Conservation (phyloP, 64 coral and sea anemone species). For the Montipora foliosa region DNA sequence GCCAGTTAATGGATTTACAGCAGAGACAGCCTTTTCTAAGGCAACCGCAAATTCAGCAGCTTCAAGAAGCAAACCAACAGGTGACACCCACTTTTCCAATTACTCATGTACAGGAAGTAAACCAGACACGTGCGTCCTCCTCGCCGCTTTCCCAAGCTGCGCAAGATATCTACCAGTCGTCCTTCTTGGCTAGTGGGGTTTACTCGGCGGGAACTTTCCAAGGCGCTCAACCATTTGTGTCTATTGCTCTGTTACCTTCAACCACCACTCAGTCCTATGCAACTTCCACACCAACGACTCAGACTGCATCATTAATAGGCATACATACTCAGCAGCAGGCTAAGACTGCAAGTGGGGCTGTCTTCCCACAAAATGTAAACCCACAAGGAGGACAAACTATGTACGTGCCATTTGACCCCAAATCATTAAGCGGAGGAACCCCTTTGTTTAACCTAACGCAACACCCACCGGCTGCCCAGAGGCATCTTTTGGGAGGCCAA, state of each 20-base stretch:
- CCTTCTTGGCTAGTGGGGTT: constrained; percentile 58
- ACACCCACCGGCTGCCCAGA: constrained; percentile 74
- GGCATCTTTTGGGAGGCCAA: constrained; percentile 60
- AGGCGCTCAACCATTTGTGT: constrained; percentile 71
- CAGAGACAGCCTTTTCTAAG: constrained; percentile 79
- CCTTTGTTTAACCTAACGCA: constrained; percentile 75
- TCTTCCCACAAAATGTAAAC: constrained; percentile 73
- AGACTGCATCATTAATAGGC: constrained; percentile 71
- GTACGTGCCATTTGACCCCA: constrained; percentile 88
- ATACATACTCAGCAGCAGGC: constrained; percentile 83
- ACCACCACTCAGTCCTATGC: constrained; percentile 86
- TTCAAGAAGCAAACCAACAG: constrained; percentile 72
- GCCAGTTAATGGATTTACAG: constrained; percentile 50
- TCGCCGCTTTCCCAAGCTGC: constrained; percentile 82
- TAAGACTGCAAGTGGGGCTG: constrained; percentile 66
- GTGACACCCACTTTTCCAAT: constrained; percentile 38
- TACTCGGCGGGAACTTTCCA: constrained; percentile 85
- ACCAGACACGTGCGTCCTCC: constrained; percentile 73
- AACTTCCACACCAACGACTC: constrained; percentile 68
- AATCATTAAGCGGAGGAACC: constrained; percentile 62
- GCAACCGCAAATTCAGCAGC: constrained; percentile 82
- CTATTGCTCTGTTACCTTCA: constrained; percentile 73
- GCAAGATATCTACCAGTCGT: constrained; percentile 78
- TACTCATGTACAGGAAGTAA: constrained; percentile 74
- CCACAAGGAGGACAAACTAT: constrained; percentile 70